These are phyloP conservation scores for Pseudomyrmex flavicornis DNA, from an alignment of 1,140 invertebrate genomes.

Conservation along the genomic window DNA sequence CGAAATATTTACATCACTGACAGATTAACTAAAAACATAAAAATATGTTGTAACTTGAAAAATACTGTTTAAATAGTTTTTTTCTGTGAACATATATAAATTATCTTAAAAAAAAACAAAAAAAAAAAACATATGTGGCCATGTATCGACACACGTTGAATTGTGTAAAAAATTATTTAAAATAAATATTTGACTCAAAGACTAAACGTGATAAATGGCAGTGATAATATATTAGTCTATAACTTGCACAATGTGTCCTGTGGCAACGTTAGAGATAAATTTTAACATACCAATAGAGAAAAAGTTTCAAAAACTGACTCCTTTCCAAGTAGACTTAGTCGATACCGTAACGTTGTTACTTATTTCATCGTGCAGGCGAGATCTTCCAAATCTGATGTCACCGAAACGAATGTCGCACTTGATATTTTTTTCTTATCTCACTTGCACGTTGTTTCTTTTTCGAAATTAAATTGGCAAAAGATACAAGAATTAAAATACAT, in stretches of 20 bases:
- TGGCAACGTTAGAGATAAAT: not conserved
- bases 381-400: slow-evolving; percentile 1
- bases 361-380: not conserved
- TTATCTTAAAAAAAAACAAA: too few species aligned
- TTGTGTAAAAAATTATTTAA: not conserved
- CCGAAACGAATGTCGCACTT: not conserved
- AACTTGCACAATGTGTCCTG: not conserved
- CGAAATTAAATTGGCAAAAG: not conserved
- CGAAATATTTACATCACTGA: not conserved
- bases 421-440: not conserved
- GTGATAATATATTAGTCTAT: not conserved
- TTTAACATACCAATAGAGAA: slow-evolving; percentile 11
- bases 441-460: not conserved
- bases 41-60: slow-evolving; percentile 14
- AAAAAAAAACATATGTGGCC: too few species aligned
- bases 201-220: not conserved
- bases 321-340: not conserved
- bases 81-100: too few species aligned
- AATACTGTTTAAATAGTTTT: not conserved
- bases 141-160: not conserved
- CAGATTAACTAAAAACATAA: not conserved
- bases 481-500: slow-evolving; percentile 15
- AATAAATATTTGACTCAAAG: slow-evolving; percentile 23
- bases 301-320: not conserved
- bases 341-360: not conserved